Percentiles rank a stretch among this genome's conserved stretches.
phyloP scores from a whole-genome alignment of 2,888 invertebrate genomes.

The Parasteatoda lunata region DNA sequence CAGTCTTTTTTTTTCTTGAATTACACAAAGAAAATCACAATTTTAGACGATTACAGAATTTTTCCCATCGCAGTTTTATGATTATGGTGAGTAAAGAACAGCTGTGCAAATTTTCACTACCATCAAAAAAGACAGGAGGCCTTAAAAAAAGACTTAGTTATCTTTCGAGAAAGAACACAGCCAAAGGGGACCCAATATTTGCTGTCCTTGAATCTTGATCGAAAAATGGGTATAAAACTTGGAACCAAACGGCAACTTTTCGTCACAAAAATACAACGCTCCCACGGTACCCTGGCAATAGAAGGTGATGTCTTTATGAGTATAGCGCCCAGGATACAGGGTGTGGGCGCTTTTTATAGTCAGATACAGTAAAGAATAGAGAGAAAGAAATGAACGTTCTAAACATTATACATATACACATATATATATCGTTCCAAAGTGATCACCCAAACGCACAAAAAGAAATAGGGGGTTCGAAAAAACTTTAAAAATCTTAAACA shows the following conservation, averaged over 20 bases:
- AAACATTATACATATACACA: constrained; percentile 58
- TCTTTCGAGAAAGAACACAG: neutral
- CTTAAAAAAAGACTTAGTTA: neutral
- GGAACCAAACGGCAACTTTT: constrained; percentile 17
- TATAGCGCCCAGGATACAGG: constrained; percentile 39
- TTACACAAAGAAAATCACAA: too few relatives aligned
- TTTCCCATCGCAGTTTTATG: constrained; percentile 43
- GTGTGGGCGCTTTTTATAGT: constrained; percentile 64
- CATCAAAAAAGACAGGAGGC: neutral
- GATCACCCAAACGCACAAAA: constrained; percentile 43
- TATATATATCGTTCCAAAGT: constrained; percentile 38
- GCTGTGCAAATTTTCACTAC: constrained; percentile 25
- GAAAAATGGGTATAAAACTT: constrained; percentile 29
- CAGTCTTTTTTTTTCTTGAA: too few relatives aligned
- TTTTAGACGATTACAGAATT: neutral
- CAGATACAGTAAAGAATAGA: constrained; percentile 38
- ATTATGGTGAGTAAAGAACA: constrained; percentile 12
- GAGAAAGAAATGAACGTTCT: constrained; percentile 37
- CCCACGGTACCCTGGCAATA: constrained; percentile 50
- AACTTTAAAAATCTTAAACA: constrained; percentile 25
- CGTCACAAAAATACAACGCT: constrained; percentile 20
- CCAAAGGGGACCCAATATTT: constrained; percentile 19
- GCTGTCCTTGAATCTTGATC: constrained; percentile 22
- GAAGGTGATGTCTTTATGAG: constrained; percentile 63
- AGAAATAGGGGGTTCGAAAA: constrained; percentile 17